phyloP scores from a whole-genome alignment of 1,140 invertebrate species.

The Microplitis demolitor region DNA sequence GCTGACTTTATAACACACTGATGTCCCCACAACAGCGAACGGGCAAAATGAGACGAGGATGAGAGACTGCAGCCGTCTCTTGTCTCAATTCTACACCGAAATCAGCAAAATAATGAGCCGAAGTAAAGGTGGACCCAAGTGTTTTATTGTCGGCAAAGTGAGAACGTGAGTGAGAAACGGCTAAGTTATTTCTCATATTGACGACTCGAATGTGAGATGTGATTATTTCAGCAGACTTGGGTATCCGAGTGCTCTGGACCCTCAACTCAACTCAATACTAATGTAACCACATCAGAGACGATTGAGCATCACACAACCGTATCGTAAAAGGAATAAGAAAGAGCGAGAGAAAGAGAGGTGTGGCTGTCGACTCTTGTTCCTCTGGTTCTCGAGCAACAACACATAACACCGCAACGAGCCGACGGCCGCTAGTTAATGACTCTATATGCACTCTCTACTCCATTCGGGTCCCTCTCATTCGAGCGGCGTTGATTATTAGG shows the following conservation, averaged over 20 bases:
- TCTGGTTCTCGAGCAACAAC: conserved; percentile 38
- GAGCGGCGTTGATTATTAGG: conserved; percentile 4
- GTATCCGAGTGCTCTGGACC: too few species aligned
- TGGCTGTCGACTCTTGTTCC: neutral
- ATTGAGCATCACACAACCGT: neutral
- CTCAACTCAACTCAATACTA: conserved; percentile 6
- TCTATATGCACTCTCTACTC: conserved; percentile 46
- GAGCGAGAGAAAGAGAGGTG: conserved; percentile 15
- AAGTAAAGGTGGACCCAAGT: conserved; percentile 30
- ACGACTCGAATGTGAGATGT: conserved; percentile 28
- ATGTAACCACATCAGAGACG: too few species aligned
- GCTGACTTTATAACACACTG: conserved; percentile 5
- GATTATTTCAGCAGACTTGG: conserved; percentile 7
- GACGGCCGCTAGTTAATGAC: conserved; percentile 49
- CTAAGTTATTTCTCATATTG: conserved; percentile 21
- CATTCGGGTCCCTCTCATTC: conserved; percentile 16
- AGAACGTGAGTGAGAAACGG: conserved; percentile 33
- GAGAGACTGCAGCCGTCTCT: conserved; percentile 18
- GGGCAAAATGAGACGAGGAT: neutral
- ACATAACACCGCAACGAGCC: conserved; percentile 37
- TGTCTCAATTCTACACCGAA: conserved; percentile 27
- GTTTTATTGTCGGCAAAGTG: conserved; percentile 36
- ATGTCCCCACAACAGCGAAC: neutral
- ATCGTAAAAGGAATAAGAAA: neutral
- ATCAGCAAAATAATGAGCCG: conserved; percentile 47